phyloP scores from a whole-genome alignment of 1,140 invertebrate species.

The Aphaenogaster ashmeadi region DNA sequence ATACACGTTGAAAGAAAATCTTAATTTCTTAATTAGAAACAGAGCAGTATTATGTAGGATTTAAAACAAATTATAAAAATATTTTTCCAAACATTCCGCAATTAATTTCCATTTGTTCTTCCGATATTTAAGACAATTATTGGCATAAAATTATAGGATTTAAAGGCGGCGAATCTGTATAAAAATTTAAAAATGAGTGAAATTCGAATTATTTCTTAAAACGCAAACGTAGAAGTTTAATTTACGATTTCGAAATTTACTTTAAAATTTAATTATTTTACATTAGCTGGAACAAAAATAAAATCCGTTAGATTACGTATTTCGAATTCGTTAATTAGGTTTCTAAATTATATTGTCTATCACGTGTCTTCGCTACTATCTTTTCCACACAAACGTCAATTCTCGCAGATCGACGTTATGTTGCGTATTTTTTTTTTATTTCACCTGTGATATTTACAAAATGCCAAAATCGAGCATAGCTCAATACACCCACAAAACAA shows the following conservation, averaged over 20 bases:
- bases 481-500: not conserved
- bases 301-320: not conserved
- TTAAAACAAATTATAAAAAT: not conserved
- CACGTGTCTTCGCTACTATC: not conserved
- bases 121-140: not conserved
- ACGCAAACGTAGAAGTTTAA: not conserved
- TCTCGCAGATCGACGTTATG: not conserved
- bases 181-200: not conserved
- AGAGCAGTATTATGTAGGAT: not conserved
- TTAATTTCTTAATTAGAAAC: not conserved
- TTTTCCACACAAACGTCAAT: not conserved
- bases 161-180: not conserved
- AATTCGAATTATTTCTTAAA: not conserved
- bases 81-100: not conserved
- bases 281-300: not conserved
- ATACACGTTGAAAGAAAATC: not conserved
- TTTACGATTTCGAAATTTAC: not conserved
- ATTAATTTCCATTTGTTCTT: not conserved
- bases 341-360: not conserved
- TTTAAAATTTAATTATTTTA: not conserved
- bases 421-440: slow-evolving; percentile 15
- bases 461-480: not conserved
- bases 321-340: not conserved
- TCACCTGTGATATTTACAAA: not conserved
- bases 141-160: not conserved